Evolutionary conservation across 35 echinoderm and acorn worm species (phyloP).

Genomic region (Anneissia japonica): DNA sequence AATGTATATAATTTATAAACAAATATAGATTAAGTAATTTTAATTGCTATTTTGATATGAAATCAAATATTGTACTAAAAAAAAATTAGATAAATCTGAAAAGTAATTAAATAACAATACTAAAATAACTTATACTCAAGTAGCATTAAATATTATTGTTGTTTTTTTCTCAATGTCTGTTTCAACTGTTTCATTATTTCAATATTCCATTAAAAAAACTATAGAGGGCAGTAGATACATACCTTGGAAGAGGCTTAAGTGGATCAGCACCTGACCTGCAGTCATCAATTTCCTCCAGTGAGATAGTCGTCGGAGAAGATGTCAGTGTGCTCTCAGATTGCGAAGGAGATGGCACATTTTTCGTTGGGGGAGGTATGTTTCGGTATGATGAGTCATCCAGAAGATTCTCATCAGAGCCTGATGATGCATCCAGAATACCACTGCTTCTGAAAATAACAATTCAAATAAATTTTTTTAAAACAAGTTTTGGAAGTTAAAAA

Average conservation of each 20-base stretch:
- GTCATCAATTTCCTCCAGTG: neutral
- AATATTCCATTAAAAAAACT: too few species aligned
- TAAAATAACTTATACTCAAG: too few species aligned
- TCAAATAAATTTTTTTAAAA: neutral
- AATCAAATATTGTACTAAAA: too few species aligned
- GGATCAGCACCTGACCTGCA: neutral
- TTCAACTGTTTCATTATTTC: too few species aligned
- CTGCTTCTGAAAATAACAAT: constrained; percentile 71
- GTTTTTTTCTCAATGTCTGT: too few species aligned
- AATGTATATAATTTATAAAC: too few species aligned
- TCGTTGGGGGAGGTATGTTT: neutral
- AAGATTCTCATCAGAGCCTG: constrained; percentile 85
- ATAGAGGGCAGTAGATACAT: neutral
- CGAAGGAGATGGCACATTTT: neutral
- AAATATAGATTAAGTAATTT: too few species aligned
- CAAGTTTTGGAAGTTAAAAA: too few species aligned
- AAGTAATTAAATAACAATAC: too few species aligned
- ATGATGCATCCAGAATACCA: constrained; percentile 86
- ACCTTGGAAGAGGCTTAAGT: neutral
- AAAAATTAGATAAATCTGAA: too few species aligned
- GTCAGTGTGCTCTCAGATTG: neutral
- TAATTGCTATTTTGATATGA: too few species aligned
- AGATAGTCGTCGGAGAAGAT: neutral
- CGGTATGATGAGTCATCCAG: constrained; percentile 61
- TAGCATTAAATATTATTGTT: too few species aligned